phyloP scores from a whole-genome alignment of 1,140 invertebrate genomes.

The Zaprionus nigranus region DNA sequence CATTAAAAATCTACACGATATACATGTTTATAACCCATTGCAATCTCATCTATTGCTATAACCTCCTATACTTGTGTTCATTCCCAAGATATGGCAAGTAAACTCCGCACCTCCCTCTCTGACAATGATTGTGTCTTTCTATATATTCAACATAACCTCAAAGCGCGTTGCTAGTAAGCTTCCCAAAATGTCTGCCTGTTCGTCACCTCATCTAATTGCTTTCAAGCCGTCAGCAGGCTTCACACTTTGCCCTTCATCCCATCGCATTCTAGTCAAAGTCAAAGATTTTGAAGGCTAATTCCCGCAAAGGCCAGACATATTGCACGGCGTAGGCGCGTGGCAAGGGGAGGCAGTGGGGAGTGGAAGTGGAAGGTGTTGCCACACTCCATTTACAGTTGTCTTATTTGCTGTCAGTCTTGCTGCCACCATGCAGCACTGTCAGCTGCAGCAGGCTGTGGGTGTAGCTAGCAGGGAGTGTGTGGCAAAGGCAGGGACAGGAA shows the following conservation, averaged over 20 bases:
- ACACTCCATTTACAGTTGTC: constrained; percentile 67
- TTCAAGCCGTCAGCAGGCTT: neutral
- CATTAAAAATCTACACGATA: too few species aligned
- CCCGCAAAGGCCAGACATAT: neutral
- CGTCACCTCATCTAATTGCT: neutral
- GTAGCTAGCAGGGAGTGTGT: neutral
- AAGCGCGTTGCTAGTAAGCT: neutral
- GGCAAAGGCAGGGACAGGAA: too few species aligned
- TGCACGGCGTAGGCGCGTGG: neutral
- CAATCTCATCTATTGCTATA: too few species aligned
- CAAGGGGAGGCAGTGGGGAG: too few species aligned
- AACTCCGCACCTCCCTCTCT: too few species aligned
- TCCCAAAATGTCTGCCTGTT: neutral
- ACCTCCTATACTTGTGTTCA: neutral
- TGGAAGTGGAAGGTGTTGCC: neutral
- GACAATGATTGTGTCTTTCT: neutral
- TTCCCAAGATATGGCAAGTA: neutral
- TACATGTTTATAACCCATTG: too few species aligned
- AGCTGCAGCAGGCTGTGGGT: constrained; percentile 31
- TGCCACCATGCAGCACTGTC: constrained; percentile 23
- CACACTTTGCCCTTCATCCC: neutral
- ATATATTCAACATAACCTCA: neutral
- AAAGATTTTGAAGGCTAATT: constrained; percentile 4
- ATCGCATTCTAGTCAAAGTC: neutral
- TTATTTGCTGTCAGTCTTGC: constrained; percentile 69